phyloP scores from a whole-genome alignment of 2,113 vertebrate genomes.

The Dascyllus trimaculatus region DNA sequence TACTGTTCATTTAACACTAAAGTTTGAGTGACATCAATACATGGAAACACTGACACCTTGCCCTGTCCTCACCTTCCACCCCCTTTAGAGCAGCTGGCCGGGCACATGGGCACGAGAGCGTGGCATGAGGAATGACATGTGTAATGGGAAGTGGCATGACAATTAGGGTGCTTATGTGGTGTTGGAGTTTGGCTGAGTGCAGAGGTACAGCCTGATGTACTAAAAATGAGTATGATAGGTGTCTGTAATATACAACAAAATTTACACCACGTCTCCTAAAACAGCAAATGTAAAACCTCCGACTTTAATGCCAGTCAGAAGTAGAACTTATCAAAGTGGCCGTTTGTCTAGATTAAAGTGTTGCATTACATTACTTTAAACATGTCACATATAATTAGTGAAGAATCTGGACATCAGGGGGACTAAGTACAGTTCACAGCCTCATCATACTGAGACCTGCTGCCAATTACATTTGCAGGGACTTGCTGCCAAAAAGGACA shows the following conservation, averaged over 20 bases:
- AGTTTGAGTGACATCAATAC: constrained; percentile 20
- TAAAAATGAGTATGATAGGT: constrained; percentile 16
- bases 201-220: constrained; percentile 30
- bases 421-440: constrained; percentile 24
- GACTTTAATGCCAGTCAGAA: background rate
- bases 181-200: constrained; percentile 61
- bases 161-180: constrained; percentile 78
- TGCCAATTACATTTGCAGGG: constrained; percentile 33
- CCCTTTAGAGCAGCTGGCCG: constrained; percentile 73
- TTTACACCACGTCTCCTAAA: constrained; percentile 2
- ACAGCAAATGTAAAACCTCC: background rate
- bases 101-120: constrained; percentile 66
- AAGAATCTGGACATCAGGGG: constrained; percentile 27
- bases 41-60: constrained; percentile 40
- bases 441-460: constrained; percentile 21
- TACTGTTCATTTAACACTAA: constrained; percentile 28
- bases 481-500: constrained; percentile 38
- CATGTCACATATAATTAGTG: background rate
- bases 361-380: constrained; percentile 3
- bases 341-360: constrained; percentile 15
- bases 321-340: background rate
- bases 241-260: constrained; percentile 3
- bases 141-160: constrained; percentile 81
- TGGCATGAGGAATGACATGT: constrained; percentile 78
- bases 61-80: constrained; percentile 46